Evolutionary conservation across 2,797 vertebrate genomes (phyloP).

Genomic region (Alcedo atthis): DNA sequence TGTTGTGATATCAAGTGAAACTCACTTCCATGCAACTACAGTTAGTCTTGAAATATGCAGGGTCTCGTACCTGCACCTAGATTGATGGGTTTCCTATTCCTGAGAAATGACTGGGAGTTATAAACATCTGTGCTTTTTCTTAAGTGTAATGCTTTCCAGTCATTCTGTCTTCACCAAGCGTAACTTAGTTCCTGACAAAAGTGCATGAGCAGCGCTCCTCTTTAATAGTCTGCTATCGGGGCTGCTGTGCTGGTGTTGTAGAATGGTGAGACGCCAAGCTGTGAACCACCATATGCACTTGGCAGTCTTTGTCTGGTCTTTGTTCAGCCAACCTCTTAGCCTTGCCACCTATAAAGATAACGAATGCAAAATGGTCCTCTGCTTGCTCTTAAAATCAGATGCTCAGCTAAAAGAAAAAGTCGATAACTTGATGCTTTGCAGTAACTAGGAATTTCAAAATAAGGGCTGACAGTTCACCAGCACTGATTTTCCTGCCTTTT

Average conservation of each 20-base stretch:
- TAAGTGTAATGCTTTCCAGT: conserved; percentile 63
- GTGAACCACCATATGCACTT: conserved; percentile 81
- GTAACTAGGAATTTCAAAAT: conserved; percentile 27
- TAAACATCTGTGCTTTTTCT: conserved; percentile 66
- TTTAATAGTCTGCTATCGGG: conserved; percentile 74
- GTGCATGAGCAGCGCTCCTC: conserved; percentile 74
- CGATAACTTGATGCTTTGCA: conserved; percentile 35
- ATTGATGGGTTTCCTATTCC: conserved; percentile 46
- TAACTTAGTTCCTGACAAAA: conserved; percentile 78
- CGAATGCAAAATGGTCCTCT: conserved; percentile 72
- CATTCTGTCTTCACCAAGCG: conserved; percentile 75
- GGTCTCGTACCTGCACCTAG: conserved; percentile 22
- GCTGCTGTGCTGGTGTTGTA: conserved; percentile 76
- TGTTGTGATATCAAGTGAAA: conserved; percentile 2
- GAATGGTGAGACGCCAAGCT: conserved; percentile 77
- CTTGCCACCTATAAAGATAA: conserved; percentile 78
- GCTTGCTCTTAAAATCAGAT: conserved; percentile 69
- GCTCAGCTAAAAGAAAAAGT: conserved; percentile 64
- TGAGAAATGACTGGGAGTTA: conserved; percentile 59
- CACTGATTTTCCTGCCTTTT: conserved; percentile 3
- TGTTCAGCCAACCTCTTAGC: conserved; percentile 78
- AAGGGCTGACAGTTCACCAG: neutral
- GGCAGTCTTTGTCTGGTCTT: conserved; percentile 79
- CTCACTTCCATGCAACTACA: neutral
- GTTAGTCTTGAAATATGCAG: conserved; percentile 34